Evolutionary conservation across 2,888 invertebrate species (phyloP), one percentile per base, ranked within the genome.

Genomic region (Polietes domitor): DNA sequence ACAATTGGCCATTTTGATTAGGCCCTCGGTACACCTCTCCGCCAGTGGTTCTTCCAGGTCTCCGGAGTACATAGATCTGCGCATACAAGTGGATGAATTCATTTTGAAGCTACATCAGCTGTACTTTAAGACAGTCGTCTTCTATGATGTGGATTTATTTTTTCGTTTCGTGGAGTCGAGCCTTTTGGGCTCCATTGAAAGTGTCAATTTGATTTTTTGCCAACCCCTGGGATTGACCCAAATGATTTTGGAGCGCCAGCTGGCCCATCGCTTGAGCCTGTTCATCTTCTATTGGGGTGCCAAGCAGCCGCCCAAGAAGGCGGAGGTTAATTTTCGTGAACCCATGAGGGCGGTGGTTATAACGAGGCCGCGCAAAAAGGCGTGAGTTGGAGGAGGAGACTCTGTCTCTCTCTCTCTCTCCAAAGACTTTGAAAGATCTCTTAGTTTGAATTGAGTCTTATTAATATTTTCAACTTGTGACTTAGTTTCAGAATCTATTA

Each of bases 251-350:
- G 88, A 89, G 3, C 89, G 89, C 0, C 89, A 89, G 53, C 75
- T 91, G 53, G 88, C 89, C 12, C 90, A 90, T 86, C 91, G 92
- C 2, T 87, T 92, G 2, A 91, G 90, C 82, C 87, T 95, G 63
- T 96, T 95, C 88, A 93, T 96, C 76, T 96, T 96, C 91, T 94
- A 94, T 89, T 96, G 95, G 95, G 94, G 94, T 0, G 92, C 93
- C 26, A 93, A 71, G 88, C 92, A 21, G 91, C 95, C 85, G 92
- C 93, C 87, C 88, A 93, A 63, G 91, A 91, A 86, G 1, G 73
- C 81, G 0, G 87, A 86, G 15, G 37, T 91, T 1, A 86, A 87
- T 10, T 90, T 92, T 70, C 87, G 88, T 47, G 92, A 92, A 72
- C 92, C 92, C 7, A 88, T 94, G 92, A 91, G 94, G 86, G 93